phyloP scores from a whole-genome alignment of 2,888 invertebrate species.

The Eledona agricola region DNA sequence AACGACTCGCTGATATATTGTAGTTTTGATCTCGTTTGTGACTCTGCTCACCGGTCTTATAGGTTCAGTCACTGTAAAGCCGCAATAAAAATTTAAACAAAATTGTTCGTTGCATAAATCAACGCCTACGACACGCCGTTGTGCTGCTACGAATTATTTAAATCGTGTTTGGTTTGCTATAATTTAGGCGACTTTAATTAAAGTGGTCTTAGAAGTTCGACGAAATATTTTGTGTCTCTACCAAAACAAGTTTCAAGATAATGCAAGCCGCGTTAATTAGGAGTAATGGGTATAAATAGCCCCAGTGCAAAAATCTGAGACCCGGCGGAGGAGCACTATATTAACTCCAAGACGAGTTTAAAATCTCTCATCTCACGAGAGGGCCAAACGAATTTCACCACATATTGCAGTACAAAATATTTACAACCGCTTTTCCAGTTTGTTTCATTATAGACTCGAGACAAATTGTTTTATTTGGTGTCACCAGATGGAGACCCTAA shows the following conservation, averaged over 20 bases:
- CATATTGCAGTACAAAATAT: no score
- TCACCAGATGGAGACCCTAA: no score
- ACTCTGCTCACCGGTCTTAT: slow-evolving; percentile 27
- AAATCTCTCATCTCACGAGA: no score
- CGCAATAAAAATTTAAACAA: slow-evolving; percentile 18
- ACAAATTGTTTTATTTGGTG: no score
- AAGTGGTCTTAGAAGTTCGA: slow-evolving; percentile 23
- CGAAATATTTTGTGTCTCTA: slow-evolving; percentile 20
- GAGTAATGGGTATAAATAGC: slow-evolving; percentile 31
- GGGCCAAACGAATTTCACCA: no score
- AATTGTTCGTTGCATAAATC: slow-evolving; percentile 24
- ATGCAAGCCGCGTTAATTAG: slow-evolving; percentile 33
- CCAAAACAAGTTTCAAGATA: slow-evolving; percentile 31
- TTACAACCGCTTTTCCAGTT: no score
- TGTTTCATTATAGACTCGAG: no score
- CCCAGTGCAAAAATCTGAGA: slow-evolving; percentile 20
- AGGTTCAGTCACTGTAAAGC: slow-evolving; percentile 18
- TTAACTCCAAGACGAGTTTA: no score
- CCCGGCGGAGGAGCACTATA: neutral
- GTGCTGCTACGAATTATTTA: slow-evolving; percentile 29
- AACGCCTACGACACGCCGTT: slow-evolving; percentile 20
- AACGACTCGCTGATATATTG: slow-evolving; percentile 53
- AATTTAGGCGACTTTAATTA: slow-evolving; percentile 28
- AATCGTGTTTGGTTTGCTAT: slow-evolving; percentile 17
- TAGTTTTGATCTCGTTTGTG: slow-evolving; percentile 45